Conservation (phyloP, 2,888 invertebrate species). For the Chloromyia formosa region DNA sequence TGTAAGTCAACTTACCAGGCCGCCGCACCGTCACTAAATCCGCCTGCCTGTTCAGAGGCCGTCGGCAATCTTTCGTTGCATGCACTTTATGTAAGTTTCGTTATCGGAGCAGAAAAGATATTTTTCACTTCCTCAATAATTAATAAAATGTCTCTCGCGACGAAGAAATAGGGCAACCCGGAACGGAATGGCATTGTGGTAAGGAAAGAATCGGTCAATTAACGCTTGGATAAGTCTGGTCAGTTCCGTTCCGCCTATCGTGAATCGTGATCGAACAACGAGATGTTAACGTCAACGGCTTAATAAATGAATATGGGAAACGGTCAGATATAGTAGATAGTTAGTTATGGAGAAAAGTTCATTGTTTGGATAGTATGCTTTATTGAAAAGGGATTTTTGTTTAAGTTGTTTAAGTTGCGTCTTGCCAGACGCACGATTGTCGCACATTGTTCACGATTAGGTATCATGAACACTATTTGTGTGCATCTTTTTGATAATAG, state of each 20-base stretch:
- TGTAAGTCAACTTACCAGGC: slow-evolving; percentile 31
- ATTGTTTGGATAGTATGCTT: too few species aligned
- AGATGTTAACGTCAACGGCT: background rate
- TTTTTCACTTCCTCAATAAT: slow-evolving; percentile 42
- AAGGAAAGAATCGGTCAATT: slow-evolving; percentile 42
- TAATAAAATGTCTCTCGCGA: slow-evolving; percentile 29
- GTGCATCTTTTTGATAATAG: too few species aligned
- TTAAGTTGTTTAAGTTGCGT: too few species aligned
- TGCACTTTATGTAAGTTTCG: slow-evolving; percentile 37
- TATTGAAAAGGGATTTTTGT: too few species aligned
- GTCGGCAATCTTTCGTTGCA: slow-evolving; percentile 29
- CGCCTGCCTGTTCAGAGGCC: slow-evolving; percentile 10
- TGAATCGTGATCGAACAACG: background rate
- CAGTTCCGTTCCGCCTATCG: slow-evolving; percentile 36
- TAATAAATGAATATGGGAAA: too few species aligned
- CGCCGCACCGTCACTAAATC: background rate
- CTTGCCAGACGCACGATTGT: too few species aligned
- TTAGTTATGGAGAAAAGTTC: too few species aligned
- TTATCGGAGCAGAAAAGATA: slow-evolving; percentile 40
- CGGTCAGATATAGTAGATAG: too few species aligned
- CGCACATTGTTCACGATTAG: too few species aligned
- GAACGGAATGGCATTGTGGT: slow-evolving; percentile 30
- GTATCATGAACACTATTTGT: too few species aligned
- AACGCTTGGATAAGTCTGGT: slow-evolving; percentile 23
- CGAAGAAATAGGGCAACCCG: slow-evolving; percentile 36